phyloP scores from a whole-genome alignment of 2,113 vertebrate species.

The Chinchilla lanigera region DNA sequence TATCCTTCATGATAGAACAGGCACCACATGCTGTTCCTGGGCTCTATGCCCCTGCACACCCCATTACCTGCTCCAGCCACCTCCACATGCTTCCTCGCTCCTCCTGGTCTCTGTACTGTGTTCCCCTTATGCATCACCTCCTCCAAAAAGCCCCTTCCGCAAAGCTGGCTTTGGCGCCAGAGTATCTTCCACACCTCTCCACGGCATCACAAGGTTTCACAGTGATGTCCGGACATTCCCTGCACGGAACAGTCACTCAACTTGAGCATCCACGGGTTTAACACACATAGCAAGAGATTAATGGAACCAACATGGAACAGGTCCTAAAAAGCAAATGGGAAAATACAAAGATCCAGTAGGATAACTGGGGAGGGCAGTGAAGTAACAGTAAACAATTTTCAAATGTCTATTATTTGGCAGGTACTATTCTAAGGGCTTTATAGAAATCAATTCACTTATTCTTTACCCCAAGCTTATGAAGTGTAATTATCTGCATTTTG shows the following conservation, averaged over 20 bases:
- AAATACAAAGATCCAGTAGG: not conserved
- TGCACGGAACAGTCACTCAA: accelerated
- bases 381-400: not conserved
- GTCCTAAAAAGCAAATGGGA: not conserved
- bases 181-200: not conserved
- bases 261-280: not conserved
- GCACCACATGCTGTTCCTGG: not conserved
- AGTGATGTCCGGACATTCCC: not conserved
- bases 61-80: not conserved
- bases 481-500: not conserved
- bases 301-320: not conserved
- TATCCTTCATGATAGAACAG: not conserved
- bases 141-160: not conserved
- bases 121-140: not conserved
- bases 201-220: not conserved
- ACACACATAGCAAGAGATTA: not conserved
- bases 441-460: not conserved
- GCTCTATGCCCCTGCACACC: not conserved
- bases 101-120: not conserved
- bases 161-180: not conserved
- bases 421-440: not conserved
- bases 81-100: not conserved
- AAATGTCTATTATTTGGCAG: not conserved
- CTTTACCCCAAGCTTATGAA: not conserved
- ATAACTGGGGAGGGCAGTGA: not conserved